Conservation (phyloP, 2,113 vertebrate genomes). For the Aegithalos caudatus region DNA sequence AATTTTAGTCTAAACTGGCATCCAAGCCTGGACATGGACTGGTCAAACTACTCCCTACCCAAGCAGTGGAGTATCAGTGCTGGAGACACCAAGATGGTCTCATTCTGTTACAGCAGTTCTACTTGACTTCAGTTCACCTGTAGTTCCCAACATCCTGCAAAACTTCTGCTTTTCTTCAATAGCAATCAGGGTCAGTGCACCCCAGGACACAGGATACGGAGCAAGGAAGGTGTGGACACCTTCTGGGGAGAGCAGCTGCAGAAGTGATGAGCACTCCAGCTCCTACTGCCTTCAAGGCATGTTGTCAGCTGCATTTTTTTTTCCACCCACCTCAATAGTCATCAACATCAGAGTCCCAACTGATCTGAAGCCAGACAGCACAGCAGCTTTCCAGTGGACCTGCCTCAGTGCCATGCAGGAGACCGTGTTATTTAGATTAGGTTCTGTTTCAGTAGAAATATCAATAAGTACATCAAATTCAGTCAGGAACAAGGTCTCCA, state of each 20-base stretch:
- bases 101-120: neutral
- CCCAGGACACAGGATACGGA: neutral
- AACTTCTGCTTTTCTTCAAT: neutral
- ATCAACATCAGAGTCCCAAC: accelerated
- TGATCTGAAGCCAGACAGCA: neutral
- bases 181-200: neutral
- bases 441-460: neutral
- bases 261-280: neutral
- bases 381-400: neutral
- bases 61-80: neutral
- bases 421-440: neutral
- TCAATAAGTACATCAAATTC: neutral
- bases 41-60: neutral
- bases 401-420: neutral
- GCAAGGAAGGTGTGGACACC: neutral
- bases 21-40: neutral
- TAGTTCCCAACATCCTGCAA: neutral
- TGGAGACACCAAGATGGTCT: neutral
- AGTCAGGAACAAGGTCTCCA: neutral
- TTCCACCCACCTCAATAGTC: accelerated
- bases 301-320: neutral
- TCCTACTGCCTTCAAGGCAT: neutral
- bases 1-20: neutral
- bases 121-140: neutral
- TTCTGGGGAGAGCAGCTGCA: neutral